These are phyloP conservation scores for Empidonax alnorum DNA, from an alignment of 2,113 vertebrate genomes.

Conservation along the genomic window DNA sequence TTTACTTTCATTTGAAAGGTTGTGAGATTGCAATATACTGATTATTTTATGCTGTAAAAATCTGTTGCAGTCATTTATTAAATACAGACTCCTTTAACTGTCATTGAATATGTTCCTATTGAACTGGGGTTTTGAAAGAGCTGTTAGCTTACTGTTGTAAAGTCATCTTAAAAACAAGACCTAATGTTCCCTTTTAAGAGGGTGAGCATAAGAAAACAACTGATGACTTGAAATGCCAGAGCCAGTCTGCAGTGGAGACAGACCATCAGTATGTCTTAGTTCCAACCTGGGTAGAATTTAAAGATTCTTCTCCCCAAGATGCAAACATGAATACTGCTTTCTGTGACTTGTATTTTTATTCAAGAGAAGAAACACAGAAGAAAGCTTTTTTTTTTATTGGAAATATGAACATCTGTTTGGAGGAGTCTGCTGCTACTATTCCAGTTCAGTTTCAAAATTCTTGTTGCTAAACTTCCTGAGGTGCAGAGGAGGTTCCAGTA, in stretches of 20 bases:
- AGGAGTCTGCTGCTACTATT: constrained; percentile 20
- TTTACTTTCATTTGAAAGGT: not conserved
- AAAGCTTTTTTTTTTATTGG: constrained; percentile 4
- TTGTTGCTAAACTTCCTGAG: constrained; percentile 48
- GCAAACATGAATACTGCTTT: not conserved
- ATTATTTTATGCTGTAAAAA: not conserved
- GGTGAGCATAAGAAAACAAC: not conserved
- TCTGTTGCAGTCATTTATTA: accelerated
- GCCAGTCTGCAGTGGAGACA: not conserved
- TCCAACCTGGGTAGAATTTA: not conserved
- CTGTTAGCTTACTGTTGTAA: not conserved
- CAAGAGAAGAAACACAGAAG: not conserved
- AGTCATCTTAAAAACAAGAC: not conserved
- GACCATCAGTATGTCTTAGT: not conserved
- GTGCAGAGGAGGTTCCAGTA: constrained; percentile 44
- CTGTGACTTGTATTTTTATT: constrained; percentile 42
- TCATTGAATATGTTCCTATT: not conserved
- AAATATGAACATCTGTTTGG: constrained; percentile 64
- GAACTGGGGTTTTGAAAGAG: not conserved
- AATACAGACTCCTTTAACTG: not conserved
- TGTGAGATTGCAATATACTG: not conserved
- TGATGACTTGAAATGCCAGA: not conserved
- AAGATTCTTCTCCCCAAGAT: not conserved
- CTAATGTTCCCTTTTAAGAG: not conserved
- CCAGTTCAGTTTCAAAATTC: constrained; percentile 55